Conservation (phyloP, 2,888 invertebrate genomes). For the Sisyra nigra region DNA sequence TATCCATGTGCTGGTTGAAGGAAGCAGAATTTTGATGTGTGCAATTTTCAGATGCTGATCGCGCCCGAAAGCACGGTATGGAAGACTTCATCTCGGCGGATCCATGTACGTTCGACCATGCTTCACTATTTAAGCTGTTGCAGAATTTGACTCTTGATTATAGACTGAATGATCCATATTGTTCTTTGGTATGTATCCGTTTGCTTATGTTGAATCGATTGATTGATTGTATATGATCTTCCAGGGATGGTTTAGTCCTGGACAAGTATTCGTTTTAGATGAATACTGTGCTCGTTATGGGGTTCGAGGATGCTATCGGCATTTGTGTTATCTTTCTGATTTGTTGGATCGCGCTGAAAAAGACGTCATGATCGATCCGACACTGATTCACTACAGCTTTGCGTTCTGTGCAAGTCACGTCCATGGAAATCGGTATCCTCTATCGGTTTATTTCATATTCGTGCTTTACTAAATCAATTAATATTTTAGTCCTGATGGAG, state of each 20-base stretch:
- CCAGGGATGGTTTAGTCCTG: conserved; percentile 99
- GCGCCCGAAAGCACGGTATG: conserved; percentile 97
- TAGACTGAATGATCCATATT: conserved; percentile 93
- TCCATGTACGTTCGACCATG: conserved; percentile 94
- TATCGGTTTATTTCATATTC: too few relatives aligned
- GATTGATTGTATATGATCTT: conserved; percentile 12
- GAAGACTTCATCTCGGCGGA: conserved; percentile 99
- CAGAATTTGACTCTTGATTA: conserved; percentile 91
- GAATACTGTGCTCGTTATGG: conserved; percentile 97
- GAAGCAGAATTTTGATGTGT: neutral
- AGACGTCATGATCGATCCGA: conserved; percentile 88
- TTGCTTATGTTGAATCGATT: neutral
- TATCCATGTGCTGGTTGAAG: neutral
- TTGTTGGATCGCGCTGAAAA: conserved; percentile 90
- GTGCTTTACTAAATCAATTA: neutral
- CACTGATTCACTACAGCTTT: conserved; percentile 96
- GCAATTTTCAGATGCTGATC: conserved; percentile 59
- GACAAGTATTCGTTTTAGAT: conserved; percentile 95
- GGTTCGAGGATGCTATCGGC: conserved; percentile 91
- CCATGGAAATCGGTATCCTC: conserved; percentile 94
- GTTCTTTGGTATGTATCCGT: conserved; percentile 66
- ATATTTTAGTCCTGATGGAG: conserved; percentile 93
- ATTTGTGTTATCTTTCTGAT: conserved; percentile 90
- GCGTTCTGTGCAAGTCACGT: conserved; percentile 99
- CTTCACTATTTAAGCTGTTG: conserved; percentile 75